These are phyloP conservation scores for Sinotaia quadrata DNA, from an alignment of 2,888 invertebrate species.

Conservation along the genomic window DNA sequence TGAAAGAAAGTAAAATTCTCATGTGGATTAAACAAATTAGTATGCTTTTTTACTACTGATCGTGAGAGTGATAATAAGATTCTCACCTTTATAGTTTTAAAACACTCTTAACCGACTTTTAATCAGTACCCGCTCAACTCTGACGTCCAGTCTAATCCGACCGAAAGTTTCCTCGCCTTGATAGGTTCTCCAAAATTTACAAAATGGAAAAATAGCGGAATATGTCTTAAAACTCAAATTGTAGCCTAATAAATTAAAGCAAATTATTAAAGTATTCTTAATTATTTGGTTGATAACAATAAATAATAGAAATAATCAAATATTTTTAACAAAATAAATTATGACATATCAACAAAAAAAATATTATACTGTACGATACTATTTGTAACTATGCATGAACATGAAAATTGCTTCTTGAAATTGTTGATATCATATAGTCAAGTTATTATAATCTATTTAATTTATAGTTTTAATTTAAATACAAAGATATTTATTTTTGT, in stretches of 20 bases:
- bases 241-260: no score
- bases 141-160: constrained; percentile 14
- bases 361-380: no score
- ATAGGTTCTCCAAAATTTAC: constrained; percentile 9
- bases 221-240: no score
- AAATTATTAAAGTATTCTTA: not conserved
- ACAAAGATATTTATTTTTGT: no score
- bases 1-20: not conserved
- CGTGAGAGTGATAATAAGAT: not conserved
- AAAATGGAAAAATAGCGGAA: no score
- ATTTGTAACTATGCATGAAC: no score
- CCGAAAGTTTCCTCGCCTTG: constrained; percentile 27
- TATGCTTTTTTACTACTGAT: not conserved
- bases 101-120: constrained; percentile 18
- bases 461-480: no score
- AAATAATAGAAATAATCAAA: not conserved
- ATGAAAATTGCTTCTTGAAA: no score
- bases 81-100: no score
- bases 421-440: no score
- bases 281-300: not conserved
- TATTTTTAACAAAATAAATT: not conserved
- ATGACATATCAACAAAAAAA: not conserved
- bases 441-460: no score
- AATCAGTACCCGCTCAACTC: constrained; percentile 31
- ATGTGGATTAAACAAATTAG: not conserved